phyloP scores from a whole-genome alignment of 2,888 invertebrate species.

The Diogma glabrata region DNA sequence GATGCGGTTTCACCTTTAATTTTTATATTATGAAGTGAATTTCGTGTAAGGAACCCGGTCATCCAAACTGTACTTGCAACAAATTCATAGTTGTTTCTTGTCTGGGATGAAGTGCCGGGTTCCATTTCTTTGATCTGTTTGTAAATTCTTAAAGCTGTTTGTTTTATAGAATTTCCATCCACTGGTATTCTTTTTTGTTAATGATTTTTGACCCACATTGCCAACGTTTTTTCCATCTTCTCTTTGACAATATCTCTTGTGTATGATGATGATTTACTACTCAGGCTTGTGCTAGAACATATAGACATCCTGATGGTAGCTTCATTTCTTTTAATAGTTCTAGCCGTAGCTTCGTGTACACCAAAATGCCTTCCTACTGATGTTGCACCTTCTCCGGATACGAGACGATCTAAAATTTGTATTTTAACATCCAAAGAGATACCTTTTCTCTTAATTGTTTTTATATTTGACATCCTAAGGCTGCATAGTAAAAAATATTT shows the following conservation, averaged over 20 bases:
- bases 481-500: too few species aligned
- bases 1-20: neutral
- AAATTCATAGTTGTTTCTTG: neutral
- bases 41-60: neutral
- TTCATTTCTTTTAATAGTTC: neutral
- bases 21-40: neutral
- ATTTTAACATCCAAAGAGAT: neutral
- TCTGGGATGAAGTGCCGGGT: neutral
- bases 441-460: neutral
- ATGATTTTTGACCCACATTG: neutral
- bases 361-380: neutral
- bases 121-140: neutral
- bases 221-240: conserved; percentile 13
- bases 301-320: neutral
- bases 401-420: neutral
- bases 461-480: neutral
- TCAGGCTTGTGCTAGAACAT: conserved; percentile 13
- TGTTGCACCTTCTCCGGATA: neutral
- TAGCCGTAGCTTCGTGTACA: neutral
- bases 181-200: neutral
- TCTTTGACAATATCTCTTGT: conserved; percentile 16
- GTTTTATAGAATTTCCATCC: neutral
- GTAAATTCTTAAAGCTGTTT: neutral
- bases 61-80: neutral
- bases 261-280: conserved; percentile 15